Conservation (phyloP, 2,113 vertebrate genomes). For the Zosterops japonicus region DNA sequence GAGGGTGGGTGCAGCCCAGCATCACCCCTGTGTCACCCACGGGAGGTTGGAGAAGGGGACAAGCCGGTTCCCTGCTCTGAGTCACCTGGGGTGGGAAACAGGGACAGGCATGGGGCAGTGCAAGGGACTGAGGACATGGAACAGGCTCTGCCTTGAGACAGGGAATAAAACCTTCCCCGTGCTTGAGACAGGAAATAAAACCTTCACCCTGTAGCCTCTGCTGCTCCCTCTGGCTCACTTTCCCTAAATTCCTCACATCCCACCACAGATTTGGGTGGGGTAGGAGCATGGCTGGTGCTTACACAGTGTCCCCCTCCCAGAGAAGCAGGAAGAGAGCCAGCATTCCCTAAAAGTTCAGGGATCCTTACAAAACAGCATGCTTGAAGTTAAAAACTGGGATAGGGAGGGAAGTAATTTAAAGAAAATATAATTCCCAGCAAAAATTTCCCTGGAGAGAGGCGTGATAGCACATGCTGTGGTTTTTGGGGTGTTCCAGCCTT, state of each 20-base stretch:
- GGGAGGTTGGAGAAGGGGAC: neutral
- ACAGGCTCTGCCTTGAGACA: neutral
- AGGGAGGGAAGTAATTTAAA: neutral
- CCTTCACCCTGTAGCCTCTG: neutral
- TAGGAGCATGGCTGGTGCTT: neutral
- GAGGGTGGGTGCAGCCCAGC: neutral
- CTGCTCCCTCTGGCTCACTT: neutral
- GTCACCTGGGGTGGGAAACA: neutral
- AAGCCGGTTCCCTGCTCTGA: neutral
- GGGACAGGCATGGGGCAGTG: neutral
- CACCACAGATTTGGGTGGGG: accelerated
- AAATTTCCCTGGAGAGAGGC: neutral
- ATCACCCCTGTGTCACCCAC: neutral
- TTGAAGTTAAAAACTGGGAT: neutral
- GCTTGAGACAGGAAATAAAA: neutral
- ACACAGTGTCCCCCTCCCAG: neutral
- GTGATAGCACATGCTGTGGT: accelerated
- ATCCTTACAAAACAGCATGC: too few relatives aligned
- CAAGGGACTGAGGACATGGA: neutral
- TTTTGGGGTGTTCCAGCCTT: neutral
- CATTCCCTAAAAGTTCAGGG: accelerated
- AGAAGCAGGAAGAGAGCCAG: neutral
- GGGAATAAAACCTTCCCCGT: neutral
- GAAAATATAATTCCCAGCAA: neutral
- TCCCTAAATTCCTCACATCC: accelerated